Base-by-base conservation (phyloP, 2,797 vertebrate species). In the Malacoraja senta region DNA sequence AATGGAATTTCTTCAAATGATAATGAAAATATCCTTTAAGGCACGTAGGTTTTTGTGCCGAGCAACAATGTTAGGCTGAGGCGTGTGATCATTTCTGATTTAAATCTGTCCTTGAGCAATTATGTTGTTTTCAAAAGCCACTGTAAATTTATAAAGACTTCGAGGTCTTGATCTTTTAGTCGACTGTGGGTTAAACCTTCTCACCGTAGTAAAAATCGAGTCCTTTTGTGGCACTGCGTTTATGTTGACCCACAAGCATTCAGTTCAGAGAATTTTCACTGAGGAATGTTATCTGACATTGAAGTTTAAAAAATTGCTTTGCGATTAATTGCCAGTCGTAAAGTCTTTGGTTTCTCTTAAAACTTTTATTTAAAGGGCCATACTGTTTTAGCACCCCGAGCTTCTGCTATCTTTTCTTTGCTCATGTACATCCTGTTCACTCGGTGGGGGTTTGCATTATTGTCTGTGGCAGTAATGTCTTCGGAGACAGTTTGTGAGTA, bases 381-480 rank as follows among this genome's bases (percentile, higher is more conserved):
- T 6, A 53, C 44, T 92, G 35, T 53, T 92, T 92, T 58, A 76
- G 76, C 26, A 53, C 72, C n/a, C 71, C 68, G 38, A 76, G 71
- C 71, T 76, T 92, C 68, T 92, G 71, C 90, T 76, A 53, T 92
- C 90, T 76, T 76, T 58, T 71, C 71, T 76, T 76, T 38, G 26
- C 38, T 76, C 6, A 76, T 17, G 53, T 26, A n/a, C 90, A 74
- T 76, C 90, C 90, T 92, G 71, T 76, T 58, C 21, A 15, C 90
- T 53, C 90, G 15, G 71, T 26, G 29, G 90, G 90, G 29, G 71
- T 21, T 92, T 58, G 68, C 44, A 29, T 92, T 92, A 92, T 92
- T 92, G 29, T 92, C 90, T 74, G 90, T 44, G 53, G 90, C n/a
- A 71, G 76, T 74, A 92, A 92, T 92, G 38, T 92, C 90, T 71